Evolutionary conservation across 2,888 invertebrate genomes (phyloP).

Genomic region (Nematopogon swammerdamellus): DNA sequence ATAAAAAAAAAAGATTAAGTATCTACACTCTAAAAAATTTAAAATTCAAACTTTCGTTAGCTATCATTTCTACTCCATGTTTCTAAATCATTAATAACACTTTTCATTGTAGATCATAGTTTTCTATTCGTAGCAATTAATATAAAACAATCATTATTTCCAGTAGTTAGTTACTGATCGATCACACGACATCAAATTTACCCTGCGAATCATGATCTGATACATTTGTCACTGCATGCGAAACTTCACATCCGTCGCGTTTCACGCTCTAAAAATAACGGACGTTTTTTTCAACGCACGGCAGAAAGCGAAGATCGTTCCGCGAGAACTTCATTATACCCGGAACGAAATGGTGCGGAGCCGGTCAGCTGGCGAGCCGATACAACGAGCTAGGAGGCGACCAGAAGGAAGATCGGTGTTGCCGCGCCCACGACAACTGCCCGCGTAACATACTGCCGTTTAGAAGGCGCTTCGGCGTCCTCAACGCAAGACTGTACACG

Average conservation of each 20-base stretch:
- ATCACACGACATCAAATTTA: too few species aligned
- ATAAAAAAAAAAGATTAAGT: too few species aligned
- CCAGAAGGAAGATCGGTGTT: constrained; percentile 63
- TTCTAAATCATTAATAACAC: too few species aligned
- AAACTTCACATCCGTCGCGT: background rate
- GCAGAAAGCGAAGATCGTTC: constrained; percentile 43
- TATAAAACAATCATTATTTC: too few species aligned
- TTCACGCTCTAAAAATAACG: background rate
- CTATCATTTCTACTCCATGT: too few species aligned
- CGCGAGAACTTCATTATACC: constrained; percentile 60
- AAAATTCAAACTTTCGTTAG: too few species aligned
- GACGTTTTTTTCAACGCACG: constrained; percentile 3
- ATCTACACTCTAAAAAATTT: too few species aligned
- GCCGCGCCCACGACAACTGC: constrained; percentile 73
- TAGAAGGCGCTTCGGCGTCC: constrained; percentile 56
- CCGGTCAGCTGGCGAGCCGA: constrained; percentile 52
- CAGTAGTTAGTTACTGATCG: too few species aligned
- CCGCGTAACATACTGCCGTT: constrained; percentile 61
- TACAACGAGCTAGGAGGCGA: constrained; percentile 59
- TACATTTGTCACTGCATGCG: background rate
- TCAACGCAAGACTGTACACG: constrained; percentile 70
- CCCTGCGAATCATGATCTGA: too few species aligned
- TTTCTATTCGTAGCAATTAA: too few species aligned
- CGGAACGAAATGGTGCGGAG: constrained; percentile 75
- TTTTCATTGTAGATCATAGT: too few species aligned